These are phyloP conservation scores for Leucoma salicis DNA, from an alignment of 2,888 invertebrate species.

Conservation along the genomic window DNA sequence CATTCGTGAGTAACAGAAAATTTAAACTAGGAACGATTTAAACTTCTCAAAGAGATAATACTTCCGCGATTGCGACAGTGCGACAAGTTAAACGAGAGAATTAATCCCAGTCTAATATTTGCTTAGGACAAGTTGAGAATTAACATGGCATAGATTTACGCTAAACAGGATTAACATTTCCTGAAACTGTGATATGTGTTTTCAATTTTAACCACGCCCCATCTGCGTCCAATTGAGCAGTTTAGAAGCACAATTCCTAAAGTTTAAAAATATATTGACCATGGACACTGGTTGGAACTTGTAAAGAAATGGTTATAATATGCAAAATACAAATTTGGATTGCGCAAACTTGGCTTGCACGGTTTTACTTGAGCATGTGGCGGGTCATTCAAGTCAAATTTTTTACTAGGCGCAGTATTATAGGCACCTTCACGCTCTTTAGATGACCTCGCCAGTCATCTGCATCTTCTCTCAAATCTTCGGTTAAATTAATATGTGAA, in stretches of 20 bases:
- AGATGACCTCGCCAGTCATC: too few relatives aligned
- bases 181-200: conserved; percentile 2
- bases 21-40: too few relatives aligned
- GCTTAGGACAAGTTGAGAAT: conserved; percentile 14
- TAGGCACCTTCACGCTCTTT: too few relatives aligned
- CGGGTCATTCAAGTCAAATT: too few relatives aligned
- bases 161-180: conserved; percentile 8
- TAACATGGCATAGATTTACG: conserved; percentile 14
- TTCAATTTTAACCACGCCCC: conserved; percentile 7
- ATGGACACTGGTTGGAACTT: conserved; percentile 19
- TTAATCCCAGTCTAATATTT: conserved; percentile 20
- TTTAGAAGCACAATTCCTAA: conserved; percentile 8
- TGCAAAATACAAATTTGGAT: conserved; percentile 14
- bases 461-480: too few relatives aligned
- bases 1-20: too few relatives aligned
- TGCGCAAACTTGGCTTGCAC: too few relatives aligned
- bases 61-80: conserved; percentile 35
- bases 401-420: too few relatives aligned
- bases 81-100: conserved; percentile 34
- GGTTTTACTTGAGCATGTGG: too few relatives aligned
- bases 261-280: conserved; percentile 9
- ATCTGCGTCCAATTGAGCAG: conserved; percentile 2
- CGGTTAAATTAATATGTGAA: too few relatives aligned
- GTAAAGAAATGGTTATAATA: conserved; percentile 25
- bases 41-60: too few relatives aligned